These are phyloP conservation scores for Drosophila borborema DNA, from an alignment of 2,888 invertebrate genomes.

Conservation along the genomic window DNA sequence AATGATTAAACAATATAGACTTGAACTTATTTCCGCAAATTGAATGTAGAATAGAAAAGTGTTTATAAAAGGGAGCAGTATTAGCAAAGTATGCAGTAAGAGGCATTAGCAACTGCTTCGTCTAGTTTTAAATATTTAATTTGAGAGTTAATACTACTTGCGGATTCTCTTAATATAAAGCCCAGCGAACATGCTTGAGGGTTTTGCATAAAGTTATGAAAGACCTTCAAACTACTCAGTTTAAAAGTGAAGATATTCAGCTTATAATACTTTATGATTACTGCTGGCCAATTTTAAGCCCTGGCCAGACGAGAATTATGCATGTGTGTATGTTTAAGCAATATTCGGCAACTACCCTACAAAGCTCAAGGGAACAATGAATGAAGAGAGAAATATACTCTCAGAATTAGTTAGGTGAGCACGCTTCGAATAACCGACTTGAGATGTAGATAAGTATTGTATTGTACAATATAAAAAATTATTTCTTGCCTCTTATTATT, in stretches of 20 bases:
- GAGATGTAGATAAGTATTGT: no score
- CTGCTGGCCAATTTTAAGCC: neutral
- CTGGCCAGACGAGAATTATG: neutral
- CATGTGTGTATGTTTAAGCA: no score
- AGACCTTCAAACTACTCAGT: neutral
- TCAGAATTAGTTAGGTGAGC: no score
- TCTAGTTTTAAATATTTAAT: neutral
- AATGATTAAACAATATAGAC: constrained; percentile 7
- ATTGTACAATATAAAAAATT: no score
- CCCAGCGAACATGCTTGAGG: neutral
- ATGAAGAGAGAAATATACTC: no score
- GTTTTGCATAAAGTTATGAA: neutral
- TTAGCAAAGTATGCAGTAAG: no score
- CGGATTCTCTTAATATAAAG: neutral
- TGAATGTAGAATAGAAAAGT: neutral
- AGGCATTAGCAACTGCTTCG: no score
- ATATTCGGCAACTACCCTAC: no score
- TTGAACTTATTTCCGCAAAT: neutral
- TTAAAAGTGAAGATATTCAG: neutral
- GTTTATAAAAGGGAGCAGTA: neutral
- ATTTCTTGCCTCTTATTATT: no score
- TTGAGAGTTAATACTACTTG: neutral
- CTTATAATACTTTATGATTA: no score
- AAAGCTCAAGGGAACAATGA: no score
- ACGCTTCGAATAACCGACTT: no score